Base-by-base conservation (phyloP, 1,140 invertebrate species). In the Caenorhabditis inopinata region DNA sequence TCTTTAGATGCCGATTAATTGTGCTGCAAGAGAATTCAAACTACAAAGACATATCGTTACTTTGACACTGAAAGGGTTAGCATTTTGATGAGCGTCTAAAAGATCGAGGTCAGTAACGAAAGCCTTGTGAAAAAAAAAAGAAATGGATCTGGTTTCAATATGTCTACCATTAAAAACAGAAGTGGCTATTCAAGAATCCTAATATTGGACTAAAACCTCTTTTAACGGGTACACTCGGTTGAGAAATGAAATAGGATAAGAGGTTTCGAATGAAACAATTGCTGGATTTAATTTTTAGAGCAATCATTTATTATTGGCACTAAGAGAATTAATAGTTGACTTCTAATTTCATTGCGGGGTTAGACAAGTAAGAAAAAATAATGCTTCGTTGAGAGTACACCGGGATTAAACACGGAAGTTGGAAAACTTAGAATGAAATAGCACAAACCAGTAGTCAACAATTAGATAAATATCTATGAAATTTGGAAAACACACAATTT, bases 91-190 rank as follows among this genome's bases (percentile, higher is more conserved):
- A n/a, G n/a, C n/a, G n/a, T n/a, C 38, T 68, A 68, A 68, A 68
- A 68, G 58, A 68, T 68, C 58, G 32, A 18, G 32, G 58, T 68
- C 58, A 38, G 38, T 32, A 68, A 68, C 23, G 32, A 21, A 38
- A 16, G 51, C 2, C 7, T n/a, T 32, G 6, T 16, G 4, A 11
- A 16, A 27, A 18, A 35, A 18, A 38, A 35, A 68, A 18, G 27
- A 68, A 68, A 68, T 68, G 58, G 58, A 38, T 68, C 58, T 68
- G 58, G 32, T 68, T 68, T 68, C 58, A 68, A 68, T 68, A 68
- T 68, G 58, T 68, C 29, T 21, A 38, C 58, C 58, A 68, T 68
- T n/a, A 25, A 68, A 18, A 35, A 38, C n/a, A 68, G 58, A 68
- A 68, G 58, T 68, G 58, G 32, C 32, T 68, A 32, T 38, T 68